These are phyloP conservation scores for Xiphias gladius DNA, from an alignment of 2,113 vertebrate genomes.

Conservation along the genomic window DNA sequence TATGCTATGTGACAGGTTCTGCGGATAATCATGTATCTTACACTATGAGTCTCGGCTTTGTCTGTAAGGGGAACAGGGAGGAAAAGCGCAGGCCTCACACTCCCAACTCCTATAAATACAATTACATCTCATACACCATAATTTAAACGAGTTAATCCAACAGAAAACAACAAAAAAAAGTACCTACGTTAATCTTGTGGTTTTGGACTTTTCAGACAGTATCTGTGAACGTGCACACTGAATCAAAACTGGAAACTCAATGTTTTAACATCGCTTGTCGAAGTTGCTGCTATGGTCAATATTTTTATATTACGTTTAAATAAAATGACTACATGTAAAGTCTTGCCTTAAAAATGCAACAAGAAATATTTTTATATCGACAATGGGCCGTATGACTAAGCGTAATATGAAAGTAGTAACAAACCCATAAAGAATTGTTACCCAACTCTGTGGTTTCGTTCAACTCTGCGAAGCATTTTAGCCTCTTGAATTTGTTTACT, in stretches of 20 bases:
- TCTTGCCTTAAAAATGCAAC: not conserved
- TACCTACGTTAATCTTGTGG: constrained; percentile 35
- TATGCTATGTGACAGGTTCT: constrained; percentile 25
- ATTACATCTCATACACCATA: constrained; percentile 74
- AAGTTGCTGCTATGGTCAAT: not conserved
- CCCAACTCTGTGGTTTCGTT: not conserved
- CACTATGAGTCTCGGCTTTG: constrained; percentile 52
- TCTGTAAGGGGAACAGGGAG: constrained; percentile 22
- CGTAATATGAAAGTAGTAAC: not conserved
- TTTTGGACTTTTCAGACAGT: constrained; percentile 54
- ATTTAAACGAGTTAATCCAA: constrained; percentile 57
- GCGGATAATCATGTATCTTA: constrained; percentile 20
- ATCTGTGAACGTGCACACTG: constrained; percentile 15
- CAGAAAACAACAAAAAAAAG: constrained; percentile 32
- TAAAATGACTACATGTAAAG: not conserved
- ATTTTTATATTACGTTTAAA: not conserved
- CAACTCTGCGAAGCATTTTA: not conserved
- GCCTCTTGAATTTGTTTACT: not conserved
- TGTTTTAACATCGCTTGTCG: not conserved
- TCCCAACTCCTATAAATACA: constrained; percentile 79
- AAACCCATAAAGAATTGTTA: not conserved
- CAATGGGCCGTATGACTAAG: not conserved
- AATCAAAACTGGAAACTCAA: not conserved
- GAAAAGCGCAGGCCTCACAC: constrained; percentile 59
- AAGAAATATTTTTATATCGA: not conserved